phyloP scores from a whole-genome alignment of 2,797 vertebrate species.

The Hydrocynus forskahlii region DNA sequence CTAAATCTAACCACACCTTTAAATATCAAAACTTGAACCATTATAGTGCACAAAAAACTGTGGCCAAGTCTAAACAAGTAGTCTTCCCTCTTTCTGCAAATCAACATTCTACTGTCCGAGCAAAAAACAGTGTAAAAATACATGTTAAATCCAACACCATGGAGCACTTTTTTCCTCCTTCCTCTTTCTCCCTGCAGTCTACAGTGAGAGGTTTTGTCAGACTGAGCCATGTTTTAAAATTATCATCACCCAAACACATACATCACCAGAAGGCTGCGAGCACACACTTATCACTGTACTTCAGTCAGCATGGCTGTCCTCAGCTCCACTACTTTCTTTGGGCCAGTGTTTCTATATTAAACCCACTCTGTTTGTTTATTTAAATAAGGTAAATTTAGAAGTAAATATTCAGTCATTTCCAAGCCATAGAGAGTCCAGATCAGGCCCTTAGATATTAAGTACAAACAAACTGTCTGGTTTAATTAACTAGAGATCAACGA shows the following conservation, averaged over 20 bases:
- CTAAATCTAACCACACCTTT: no score
- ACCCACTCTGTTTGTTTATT: constrained; percentile 37
- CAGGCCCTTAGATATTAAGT: constrained; percentile 24
- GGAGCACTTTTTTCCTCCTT: background rate
- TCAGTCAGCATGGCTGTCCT: constrained; percentile 7
- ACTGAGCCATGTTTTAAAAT: background rate
- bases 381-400: constrained; percentile 44
- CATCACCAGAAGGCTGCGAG: background rate
- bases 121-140: background rate
- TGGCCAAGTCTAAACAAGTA: background rate
- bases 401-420: constrained; percentile 37
- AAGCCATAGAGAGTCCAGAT: constrained; percentile 16
- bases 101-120: background rate
- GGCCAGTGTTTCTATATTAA: constrained; percentile 32
- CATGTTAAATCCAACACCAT: background rate
- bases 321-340: background rate
- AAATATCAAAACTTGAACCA: no score
- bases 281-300: constrained; percentile 6
- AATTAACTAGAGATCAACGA: constrained; percentile 38
- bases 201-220: background rate
- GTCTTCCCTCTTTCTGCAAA: background rate
- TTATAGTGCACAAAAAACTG: no score
- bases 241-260: constrained; percentile 4
- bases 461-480: constrained; percentile 46
- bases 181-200: background rate